Conservation (phyloP, 1,140 invertebrate genomes). For the Trypoxylus dichotomus region DNA sequence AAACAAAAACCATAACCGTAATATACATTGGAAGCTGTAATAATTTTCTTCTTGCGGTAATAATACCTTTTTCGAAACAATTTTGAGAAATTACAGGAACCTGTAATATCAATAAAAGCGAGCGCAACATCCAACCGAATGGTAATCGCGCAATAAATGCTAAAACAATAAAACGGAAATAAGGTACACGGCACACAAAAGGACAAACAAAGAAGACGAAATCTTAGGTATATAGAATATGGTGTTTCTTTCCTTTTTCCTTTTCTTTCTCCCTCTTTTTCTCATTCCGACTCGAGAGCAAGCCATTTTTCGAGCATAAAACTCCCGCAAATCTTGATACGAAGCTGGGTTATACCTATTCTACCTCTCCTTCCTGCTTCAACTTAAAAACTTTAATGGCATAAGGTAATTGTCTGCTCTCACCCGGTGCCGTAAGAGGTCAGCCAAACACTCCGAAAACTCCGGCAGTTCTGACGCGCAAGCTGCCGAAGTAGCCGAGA, state of each 20-base stretch:
- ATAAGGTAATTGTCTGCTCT: conserved; percentile 17
- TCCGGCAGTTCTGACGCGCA: background rate
- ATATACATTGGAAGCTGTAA: background rate
- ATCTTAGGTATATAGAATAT: background rate
- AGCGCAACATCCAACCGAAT: background rate
- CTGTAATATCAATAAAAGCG: conserved; percentile 9
- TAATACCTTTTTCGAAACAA: background rate
- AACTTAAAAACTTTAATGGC: conserved; percentile 23
- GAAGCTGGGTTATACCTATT: conserved; percentile 1
- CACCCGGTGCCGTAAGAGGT: background rate
- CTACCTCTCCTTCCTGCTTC: background rate
- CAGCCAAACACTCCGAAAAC: conserved; percentile 4
- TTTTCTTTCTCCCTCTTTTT: background rate
- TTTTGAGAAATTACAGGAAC: background rate
- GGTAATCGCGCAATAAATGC: conserved; percentile 16
- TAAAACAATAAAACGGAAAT: conserved; percentile 4
- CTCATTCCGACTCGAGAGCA: background rate
- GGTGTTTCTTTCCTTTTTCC: background rate
- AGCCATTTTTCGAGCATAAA: conserved; percentile 17
- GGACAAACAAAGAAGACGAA: conserved; percentile 15
- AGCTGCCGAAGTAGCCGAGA: background rate
- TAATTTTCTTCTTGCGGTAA: background rate
- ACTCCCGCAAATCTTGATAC: conserved; percentile 22
- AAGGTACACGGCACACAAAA: background rate
- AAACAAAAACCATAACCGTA: background rate